These are phyloP conservation scores for Cyprinodon variegatus DNA, from an alignment of 2,113 vertebrate genomes.

Conservation along the genomic window DNA sequence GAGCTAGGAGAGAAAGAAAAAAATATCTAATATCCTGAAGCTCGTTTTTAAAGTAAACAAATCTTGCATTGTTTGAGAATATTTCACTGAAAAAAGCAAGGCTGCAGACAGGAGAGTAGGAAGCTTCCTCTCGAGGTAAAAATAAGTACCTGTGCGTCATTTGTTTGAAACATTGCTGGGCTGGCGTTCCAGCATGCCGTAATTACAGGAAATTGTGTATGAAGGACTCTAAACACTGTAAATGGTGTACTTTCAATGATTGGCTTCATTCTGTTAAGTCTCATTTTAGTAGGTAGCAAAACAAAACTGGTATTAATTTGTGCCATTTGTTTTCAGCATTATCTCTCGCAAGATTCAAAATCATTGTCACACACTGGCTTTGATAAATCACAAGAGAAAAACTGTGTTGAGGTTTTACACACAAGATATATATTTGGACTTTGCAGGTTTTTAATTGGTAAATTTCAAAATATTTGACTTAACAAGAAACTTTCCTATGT, in stretches of 20 bases:
- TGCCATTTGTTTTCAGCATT: too few species aligned
- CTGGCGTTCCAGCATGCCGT: background rate
- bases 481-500: background rate
- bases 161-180: conserved; percentile 32
- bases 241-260: background rate
- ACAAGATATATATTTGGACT: too few species aligned
- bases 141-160: conserved; percentile 14
- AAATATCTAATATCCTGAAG: background rate
- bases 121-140: conserved; percentile 15
- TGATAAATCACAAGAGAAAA: background rate
- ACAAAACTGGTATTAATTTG: too few species aligned
- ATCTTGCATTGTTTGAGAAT: conserved; percentile 48
- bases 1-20: background rate
- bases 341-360: background rate
- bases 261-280: background rate
- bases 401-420: too few species aligned
- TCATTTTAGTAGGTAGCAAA: background rate
- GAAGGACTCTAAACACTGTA: background rate
- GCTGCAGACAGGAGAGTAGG: background rate
- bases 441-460: too few species aligned
- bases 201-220: conserved; percentile 2
- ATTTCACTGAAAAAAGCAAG: conserved; percentile 41
- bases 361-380: background rate
- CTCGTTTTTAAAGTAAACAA: conserved; percentile 1
- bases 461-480: too few species aligned